Percentiles rank a stretch among this genome's conserved stretches.
phyloP scores from a whole-genome alignment of 2,888 invertebrate genomes.

The Drosophila limbata region DNA sequence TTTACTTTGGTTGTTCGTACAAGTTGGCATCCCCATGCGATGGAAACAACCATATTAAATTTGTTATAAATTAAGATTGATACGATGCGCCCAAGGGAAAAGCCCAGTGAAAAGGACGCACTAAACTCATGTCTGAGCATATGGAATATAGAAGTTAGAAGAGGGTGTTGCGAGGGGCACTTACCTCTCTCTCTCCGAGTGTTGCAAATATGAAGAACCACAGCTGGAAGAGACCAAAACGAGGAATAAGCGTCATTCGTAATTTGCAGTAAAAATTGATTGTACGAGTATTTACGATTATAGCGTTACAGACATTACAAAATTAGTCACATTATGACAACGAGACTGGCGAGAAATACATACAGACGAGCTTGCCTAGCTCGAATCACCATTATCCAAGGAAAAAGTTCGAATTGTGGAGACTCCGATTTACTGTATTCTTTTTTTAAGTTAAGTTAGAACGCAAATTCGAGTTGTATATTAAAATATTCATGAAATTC shows the following conservation, averaged over 20 bases:
- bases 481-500: too few relatives aligned
- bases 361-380: too few relatives aligned
- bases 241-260: conserved; percentile 25
- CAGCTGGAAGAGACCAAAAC: conserved; percentile 34
- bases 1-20: background rate
- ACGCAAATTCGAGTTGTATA: too few relatives aligned
- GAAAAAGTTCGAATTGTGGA: too few relatives aligned
- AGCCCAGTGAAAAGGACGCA: conserved; percentile 18
- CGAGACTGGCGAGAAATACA: conserved; percentile 3
- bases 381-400: too few relatives aligned
- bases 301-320: conserved; percentile 1
- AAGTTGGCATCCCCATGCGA: conserved; percentile 1
- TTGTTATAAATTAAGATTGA: conserved; percentile 76
- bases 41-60: conserved; percentile 65
- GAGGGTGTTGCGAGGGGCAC: conserved; percentile 1
- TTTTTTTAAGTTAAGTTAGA: too few relatives aligned
- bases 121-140: background rate
- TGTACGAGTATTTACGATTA: conserved; percentile 14
- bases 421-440: too few relatives aligned
- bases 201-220: conserved; percentile 8
- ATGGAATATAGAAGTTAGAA: background rate
- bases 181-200: conserved; percentile 39
- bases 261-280: conserved; percentile 40
- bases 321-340: conserved; percentile 14
- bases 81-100: conserved; percentile 52